A percentile compares a stretch with the other conserved stretches of the same genome.
These are phyloP conservation scores for Chalcis sispes DNA, from an alignment of 2,888 invertebrate species.

Conservation along the genomic window DNA sequence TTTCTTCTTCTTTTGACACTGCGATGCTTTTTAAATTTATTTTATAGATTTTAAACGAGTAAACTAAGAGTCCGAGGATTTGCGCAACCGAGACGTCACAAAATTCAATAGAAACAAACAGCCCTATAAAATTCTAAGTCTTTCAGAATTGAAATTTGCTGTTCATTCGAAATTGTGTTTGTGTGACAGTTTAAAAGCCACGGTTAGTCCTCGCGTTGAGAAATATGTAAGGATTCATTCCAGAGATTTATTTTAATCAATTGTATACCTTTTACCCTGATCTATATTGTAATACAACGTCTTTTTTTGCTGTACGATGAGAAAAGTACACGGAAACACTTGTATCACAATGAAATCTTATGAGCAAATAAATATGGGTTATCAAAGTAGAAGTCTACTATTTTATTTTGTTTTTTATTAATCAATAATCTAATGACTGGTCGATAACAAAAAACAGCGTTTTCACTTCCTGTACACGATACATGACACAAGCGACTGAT, in stretches of 20 bases:
- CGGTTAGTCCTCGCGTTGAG: slow-evolving; percentile 13
- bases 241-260: slow-evolving; percentile 51
- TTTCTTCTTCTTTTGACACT: slow-evolving; percentile 25
- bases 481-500: background rate
- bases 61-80: background rate
- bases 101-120: background rate
- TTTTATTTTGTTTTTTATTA: background rate
- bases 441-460: background rate
- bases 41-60: slow-evolving; percentile 29
- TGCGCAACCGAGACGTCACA: background rate
- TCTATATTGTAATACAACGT: slow-evolving; percentile 41
- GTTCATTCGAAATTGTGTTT: background rate
- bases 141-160: slow-evolving; percentile 18
- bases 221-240: slow-evolving; percentile 52
- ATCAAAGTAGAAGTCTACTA: slow-evolving; percentile 30
- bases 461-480: background rate
- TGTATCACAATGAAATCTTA: slow-evolving; percentile 50
- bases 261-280: slow-evolving; percentile 55
- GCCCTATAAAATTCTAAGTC: slow-evolving; percentile 6
- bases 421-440: background rate
- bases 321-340: slow-evolving; percentile 1
- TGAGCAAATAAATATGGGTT: slow-evolving; percentile 56
- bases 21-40: slow-evolving; percentile 37
- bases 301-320: background rate
- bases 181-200: background rate